These are phyloP conservation scores for Branchinecta sandiegonensis DNA, from an alignment of 2,888 invertebrate species.

Conservation along the genomic window DNA sequence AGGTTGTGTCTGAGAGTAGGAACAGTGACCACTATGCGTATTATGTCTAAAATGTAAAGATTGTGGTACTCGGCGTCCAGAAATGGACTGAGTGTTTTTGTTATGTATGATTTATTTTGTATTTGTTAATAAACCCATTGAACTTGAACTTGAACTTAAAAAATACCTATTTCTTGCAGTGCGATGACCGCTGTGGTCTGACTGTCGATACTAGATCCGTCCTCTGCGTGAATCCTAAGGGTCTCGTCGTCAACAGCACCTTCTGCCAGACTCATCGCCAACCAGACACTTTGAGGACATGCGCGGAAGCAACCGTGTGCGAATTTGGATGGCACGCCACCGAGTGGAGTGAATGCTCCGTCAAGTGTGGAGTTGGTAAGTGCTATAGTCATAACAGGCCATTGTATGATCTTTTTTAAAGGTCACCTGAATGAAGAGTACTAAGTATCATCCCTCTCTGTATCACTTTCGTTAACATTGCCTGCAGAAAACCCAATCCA, in stretches of 20 bases:
- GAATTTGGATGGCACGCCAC: conserved; percentile 73
- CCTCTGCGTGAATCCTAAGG: conserved; percentile 54
- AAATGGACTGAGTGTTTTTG: too few relatives aligned
- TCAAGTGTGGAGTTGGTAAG: conserved; percentile 64
- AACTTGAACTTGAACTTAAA: too few relatives aligned
- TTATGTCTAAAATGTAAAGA: too few relatives aligned
- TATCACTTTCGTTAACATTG: too few relatives aligned
- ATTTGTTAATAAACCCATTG: too few relatives aligned
- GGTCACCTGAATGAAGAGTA: too few relatives aligned
- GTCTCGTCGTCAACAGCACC: conserved; percentile 49
- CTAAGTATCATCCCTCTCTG: too few relatives aligned
- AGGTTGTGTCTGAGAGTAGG: too few relatives aligned
- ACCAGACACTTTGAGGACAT: conserved; percentile 50
- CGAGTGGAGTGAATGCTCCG: conserved; percentile 89
- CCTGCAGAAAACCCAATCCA: too few relatives aligned
- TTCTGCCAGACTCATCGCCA: conserved; percentile 50
- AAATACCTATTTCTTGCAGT: conserved; percentile 40
- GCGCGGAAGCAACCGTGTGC: conserved; percentile 49
- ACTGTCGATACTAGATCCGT: conserved; percentile 55
- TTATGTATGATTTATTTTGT: too few relatives aligned
- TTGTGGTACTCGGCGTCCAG: too few relatives aligned
- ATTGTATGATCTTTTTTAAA: not conserved
- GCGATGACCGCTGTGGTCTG: conserved; percentile 58
- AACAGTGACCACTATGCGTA: too few relatives aligned
- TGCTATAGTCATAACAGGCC: not conserved